Conservation (phyloP, 2,888 invertebrate species). For the Tortricodes alternella region DNA sequence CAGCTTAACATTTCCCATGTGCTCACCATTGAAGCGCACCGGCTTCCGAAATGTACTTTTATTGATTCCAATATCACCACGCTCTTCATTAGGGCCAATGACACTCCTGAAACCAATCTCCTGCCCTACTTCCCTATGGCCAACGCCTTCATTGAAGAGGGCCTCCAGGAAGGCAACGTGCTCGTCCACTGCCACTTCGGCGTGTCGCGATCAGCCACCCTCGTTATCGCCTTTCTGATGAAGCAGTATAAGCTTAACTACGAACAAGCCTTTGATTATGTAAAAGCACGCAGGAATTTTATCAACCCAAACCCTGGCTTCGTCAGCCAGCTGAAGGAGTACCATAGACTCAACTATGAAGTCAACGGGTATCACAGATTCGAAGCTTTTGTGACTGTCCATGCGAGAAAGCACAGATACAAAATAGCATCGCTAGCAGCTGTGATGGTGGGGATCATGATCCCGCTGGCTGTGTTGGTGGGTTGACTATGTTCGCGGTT, state of each 20-base stretch:
- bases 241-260: constrained; percentile 91
- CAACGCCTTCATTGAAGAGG: constrained; percentile 79
- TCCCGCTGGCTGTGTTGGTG: constrained; percentile 64
- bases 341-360: constrained; percentile 62
- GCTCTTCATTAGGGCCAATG: constrained; percentile 76
- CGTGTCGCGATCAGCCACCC: constrained; percentile 95
- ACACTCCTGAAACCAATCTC: constrained; percentile 70
- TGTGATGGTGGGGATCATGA: constrained; percentile 58
- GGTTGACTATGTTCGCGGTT: no score
- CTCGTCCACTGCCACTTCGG: constrained; percentile 98
- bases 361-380: constrained; percentile 61
- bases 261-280: constrained; percentile 93
- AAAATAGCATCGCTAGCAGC: constrained; percentile 69
- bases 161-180: constrained; percentile 86
- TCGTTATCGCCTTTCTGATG: constrained; percentile 98
- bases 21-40: constrained; percentile 71
- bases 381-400: constrained; percentile 67
- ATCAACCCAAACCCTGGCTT: constrained; percentile 98
- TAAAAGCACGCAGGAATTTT: constrained; percentile 92
- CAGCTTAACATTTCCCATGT: constrained; percentile 74
- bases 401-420: constrained; percentile 65
- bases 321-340: constrained; percentile 93
- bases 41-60: constrained; percentile 66
- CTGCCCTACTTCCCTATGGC: constrained; percentile 77
- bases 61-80: constrained; percentile 62